phyloP scores from a whole-genome alignment of 2,113 vertebrate species.

The Ameiurus melas region DNA sequence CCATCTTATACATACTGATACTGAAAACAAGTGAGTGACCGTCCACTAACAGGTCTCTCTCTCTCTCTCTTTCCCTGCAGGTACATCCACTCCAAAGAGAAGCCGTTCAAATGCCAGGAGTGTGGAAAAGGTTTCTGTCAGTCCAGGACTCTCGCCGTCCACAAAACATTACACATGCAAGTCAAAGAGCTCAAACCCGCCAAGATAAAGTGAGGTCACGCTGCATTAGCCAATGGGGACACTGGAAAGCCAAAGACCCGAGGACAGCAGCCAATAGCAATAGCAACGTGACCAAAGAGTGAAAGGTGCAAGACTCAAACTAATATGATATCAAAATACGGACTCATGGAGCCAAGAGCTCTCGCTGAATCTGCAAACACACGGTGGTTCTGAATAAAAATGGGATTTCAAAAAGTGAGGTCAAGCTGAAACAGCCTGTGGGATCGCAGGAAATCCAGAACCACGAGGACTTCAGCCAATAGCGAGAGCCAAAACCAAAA shows the following conservation, averaged over 20 bases:
- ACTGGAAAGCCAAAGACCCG: slow-evolving; percentile 56
- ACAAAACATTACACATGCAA: slow-evolving; percentile 99
- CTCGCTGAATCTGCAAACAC: slow-evolving; percentile 2
- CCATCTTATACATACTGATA: background rate
- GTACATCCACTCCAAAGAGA: slow-evolving; percentile 99
- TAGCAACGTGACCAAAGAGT: slow-evolving; percentile 40
- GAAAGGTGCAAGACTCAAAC: slow-evolving; percentile 30
- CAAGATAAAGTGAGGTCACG: slow-evolving; percentile 87
- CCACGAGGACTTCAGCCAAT: background rate
- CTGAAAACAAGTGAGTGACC: background rate
- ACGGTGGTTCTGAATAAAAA: slow-evolving; percentile 7
- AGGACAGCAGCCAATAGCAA: slow-evolving; percentile 50
- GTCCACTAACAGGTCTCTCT: slow-evolving; percentile 28
- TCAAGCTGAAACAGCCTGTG: slow-evolving; percentile 21
- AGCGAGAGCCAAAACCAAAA: slow-evolving; percentile 22
- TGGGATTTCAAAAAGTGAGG: background rate
- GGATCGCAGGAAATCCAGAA: slow-evolving; percentile 9
- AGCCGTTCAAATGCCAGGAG: slow-evolving; percentile 99
- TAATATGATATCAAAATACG: slow-evolving; percentile 38
- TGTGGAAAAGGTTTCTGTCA: slow-evolving; percentile 99
- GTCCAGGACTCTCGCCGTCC: slow-evolving; percentile 97
- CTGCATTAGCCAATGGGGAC: slow-evolving; percentile 49
- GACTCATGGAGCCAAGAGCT: slow-evolving; percentile 27
- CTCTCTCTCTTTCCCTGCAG: slow-evolving; percentile 68
- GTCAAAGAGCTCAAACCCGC: slow-evolving; percentile 95